Evolutionary conservation across 2,113 vertebrate genomes (phyloP), one percentile per base, ranked within the genome.

Genomic region (Erythrocercus mccallii): DNA sequence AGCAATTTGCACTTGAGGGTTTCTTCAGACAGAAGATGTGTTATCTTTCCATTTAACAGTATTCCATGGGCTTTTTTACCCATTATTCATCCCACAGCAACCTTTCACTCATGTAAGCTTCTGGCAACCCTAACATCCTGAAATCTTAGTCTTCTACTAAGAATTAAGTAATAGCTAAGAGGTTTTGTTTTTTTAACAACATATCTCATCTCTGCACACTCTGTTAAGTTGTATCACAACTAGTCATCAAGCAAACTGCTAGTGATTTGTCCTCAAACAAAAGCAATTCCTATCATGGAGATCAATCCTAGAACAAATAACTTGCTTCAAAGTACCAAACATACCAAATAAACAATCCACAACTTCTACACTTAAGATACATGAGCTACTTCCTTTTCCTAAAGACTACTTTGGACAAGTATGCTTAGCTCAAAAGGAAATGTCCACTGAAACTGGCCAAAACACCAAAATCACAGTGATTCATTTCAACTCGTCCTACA

Each of bases 1-100:
- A 72, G 53, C 25, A 77, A 70, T 53, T 40, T 56, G 15, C 48
- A 86, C 27, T 56, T 42, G 18, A 64, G 54, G 4, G 10, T 64
- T 82, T 35, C 44, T 88, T 14, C 33, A 85, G 31, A n/a, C 8
- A n/a, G 48, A 33, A 24, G 37, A 33, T 19, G 16, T 37, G 8
- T 33, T 62, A 66, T 2, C 58, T 37, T 81, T 66, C 53, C 44
- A 28, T 48, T 61, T 86, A 80, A 57, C 4, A 76, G 8, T 37
- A 81, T 33, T 17, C 27, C 3, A 1, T 5, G 5, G 6, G 7
- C 5, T 58, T 81, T 86, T 74, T 57, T 54, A 47, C 23, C 37
- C 42, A 44, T 57, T 54, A 69, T 50, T 66, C 0, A 0, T 20
- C 22, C 17, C 24, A 54, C 13, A 5, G 3, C 28, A 18, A 42